Percentiles rank a stretch among this genome's conserved stretches.
phyloP scores from a whole-genome alignment of 1,140 invertebrate species.

The Eurosta solidaginis region DNA sequence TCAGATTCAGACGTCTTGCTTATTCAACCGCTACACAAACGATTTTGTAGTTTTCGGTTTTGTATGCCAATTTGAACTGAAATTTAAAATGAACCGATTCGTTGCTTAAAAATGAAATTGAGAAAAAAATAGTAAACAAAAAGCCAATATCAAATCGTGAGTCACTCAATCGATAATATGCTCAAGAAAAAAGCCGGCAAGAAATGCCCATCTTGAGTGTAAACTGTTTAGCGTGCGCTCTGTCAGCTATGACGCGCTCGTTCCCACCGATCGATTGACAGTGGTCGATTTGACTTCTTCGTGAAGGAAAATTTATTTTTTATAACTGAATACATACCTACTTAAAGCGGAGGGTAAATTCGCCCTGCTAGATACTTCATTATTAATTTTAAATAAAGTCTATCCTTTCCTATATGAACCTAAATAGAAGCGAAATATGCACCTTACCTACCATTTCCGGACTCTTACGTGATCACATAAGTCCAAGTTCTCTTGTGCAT shows the following conservation, averaged over 20 bases:
- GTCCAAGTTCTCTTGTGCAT: no score
- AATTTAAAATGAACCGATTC: constrained; percentile 26
- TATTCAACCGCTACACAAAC: background rate
- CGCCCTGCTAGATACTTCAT: no score
- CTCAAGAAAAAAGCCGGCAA: background rate
- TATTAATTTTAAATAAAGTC: no score
- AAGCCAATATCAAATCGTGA: background rate
- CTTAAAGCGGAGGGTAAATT: no score
- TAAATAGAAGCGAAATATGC: no score
- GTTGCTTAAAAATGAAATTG: constrained; percentile 20
- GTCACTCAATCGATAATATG: background rate
- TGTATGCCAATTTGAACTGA: constrained; percentile 7
- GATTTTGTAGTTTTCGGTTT: background rate
- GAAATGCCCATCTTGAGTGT: background rate
- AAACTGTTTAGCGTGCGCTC: background rate
- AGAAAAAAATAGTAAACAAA: background rate
- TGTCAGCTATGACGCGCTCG: background rate
- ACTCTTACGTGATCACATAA: no score
- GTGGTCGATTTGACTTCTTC: no score
- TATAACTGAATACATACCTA: no score
- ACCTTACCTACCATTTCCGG: no score
- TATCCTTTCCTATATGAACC: no score
- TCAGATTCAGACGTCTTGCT: background rate
- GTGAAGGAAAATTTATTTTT: no score
- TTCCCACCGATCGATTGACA: no score